A percentile compares a stretch with the other conserved stretches of the same genome.
phyloP scores from a whole-genome alignment of 2,797 vertebrate species.

The Hypotaenidia philippensis region DNA sequence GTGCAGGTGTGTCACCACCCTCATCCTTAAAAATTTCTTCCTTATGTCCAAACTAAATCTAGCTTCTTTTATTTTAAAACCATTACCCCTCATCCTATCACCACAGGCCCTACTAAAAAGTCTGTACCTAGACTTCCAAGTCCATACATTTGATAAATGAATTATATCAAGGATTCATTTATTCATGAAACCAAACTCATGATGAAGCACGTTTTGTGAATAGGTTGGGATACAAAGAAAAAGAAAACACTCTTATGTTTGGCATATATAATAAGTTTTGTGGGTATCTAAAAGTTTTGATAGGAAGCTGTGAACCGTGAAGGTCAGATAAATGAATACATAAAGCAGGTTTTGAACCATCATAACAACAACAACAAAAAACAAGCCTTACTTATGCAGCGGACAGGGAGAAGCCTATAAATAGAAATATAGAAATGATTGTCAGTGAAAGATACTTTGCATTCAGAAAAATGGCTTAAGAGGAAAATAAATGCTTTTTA shows the following conservation, averaged over 20 bases:
- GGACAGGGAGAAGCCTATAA: neutral
- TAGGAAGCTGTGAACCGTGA: neutral
- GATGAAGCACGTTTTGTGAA: neutral
- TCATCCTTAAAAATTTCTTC: neutral
- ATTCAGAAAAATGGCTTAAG: neutral
- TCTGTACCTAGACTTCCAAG: neutral
- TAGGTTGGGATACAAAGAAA: neutral
- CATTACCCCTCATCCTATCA: fast-evolving
- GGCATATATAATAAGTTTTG: neutral
- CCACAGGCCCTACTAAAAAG: neutral
- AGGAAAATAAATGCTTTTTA: neutral
- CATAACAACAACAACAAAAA: no score
- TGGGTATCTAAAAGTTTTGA: neutral
- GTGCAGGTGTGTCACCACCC: neutral
- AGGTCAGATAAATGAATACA: neutral
- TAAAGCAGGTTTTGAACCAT: neutral
- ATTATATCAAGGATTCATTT: neutral
- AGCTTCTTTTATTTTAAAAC: neutral
- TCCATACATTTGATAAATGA: neutral
- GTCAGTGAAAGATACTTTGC: neutral
- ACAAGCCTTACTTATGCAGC: neutral
- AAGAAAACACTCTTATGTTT: neutral
- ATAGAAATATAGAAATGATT: neutral
- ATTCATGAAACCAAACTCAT: neutral
- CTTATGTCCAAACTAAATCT: neutral